Conservation (phyloP, 2,888 invertebrate species). For the Vesta saturnalis region DNA sequence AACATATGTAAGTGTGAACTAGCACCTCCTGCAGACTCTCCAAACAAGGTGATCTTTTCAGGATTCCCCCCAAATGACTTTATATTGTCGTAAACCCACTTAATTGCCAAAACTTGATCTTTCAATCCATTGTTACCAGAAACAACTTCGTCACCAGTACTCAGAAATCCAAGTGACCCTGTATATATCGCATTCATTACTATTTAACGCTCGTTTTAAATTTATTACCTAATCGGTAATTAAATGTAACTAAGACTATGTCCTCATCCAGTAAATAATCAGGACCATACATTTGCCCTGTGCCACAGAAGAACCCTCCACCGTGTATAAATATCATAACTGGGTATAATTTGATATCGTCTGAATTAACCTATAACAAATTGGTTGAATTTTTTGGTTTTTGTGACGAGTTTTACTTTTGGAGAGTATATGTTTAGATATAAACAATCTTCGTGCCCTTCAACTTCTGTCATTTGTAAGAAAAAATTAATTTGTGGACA, state of each 20-base stretch:
- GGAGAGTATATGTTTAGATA: background rate
- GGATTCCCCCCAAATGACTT: slow-evolving; percentile 59
- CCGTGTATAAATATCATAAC: slow-evolving; percentile 83
- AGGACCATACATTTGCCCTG: slow-evolving; percentile 77
- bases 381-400: background rate
- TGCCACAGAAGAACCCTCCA: slow-evolving; percentile 81
- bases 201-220: background rate
- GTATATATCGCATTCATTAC: background rate
- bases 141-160: slow-evolving; percentile 54
- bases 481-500: background rate
- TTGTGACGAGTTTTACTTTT: background rate
- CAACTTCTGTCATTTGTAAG: background rate
- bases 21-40: slow-evolving; percentile 61
- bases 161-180: slow-evolving; percentile 56
- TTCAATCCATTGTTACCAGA: slow-evolving; percentile 62
- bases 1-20: slow-evolving; percentile 60
- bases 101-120: slow-evolving; percentile 59
- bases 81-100: slow-evolving; percentile 59
- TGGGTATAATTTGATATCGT: slow-evolving; percentile 58
- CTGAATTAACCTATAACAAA: background rate
- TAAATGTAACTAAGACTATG: slow-evolving; percentile 66
- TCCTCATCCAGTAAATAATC: slow-evolving; percentile 76
- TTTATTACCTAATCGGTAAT: slow-evolving; percentile 33
- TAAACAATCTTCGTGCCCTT: background rate
- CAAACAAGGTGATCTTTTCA: slow-evolving; percentile 58